Percentiles rank a stretch among this genome's conserved stretches.
These are phyloP conservation scores for Numida meleagris DNA, from an alignment of 2,113 vertebrate genomes.

Conservation along the genomic window DNA sequence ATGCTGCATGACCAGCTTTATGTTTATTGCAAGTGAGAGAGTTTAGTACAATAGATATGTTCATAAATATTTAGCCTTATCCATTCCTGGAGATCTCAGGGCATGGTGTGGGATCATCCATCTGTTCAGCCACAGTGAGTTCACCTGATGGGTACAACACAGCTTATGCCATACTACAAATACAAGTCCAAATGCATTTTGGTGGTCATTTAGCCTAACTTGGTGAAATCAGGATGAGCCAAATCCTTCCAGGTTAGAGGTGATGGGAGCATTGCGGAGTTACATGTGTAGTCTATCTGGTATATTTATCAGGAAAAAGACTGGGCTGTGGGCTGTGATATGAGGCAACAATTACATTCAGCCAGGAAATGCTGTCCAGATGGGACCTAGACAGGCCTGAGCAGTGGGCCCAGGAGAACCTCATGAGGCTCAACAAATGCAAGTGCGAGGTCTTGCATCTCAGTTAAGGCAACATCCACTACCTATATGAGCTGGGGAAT, in stretches of 20 bases:
- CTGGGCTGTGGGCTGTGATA: neutral
- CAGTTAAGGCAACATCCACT: too few relatives aligned
- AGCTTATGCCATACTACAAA: neutral
- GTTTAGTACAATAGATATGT: neutral
- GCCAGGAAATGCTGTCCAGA: neutral
- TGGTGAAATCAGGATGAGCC: neutral
- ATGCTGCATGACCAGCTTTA: neutral
- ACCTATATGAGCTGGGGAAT: too few relatives aligned
- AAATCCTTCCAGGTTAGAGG: neutral
- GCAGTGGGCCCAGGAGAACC: too few relatives aligned
- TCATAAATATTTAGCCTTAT: neutral
- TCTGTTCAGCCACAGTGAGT: neutral
- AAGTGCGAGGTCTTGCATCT: too few relatives aligned
- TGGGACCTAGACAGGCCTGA: too few relatives aligned
- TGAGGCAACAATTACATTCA: neutral
- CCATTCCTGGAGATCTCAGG: neutral
- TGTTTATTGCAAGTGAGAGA: neutral
- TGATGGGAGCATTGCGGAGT: rapidly evolving
- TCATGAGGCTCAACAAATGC: too few relatives aligned
- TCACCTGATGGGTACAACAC: neutral
- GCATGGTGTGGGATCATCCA: neutral
- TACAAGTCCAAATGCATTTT: neutral
- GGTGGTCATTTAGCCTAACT: neutral
- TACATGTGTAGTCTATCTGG: neutral
- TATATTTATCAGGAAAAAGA: neutral